Evolutionary conservation across 2,113 vertebrate species (phyloP).

Genomic region (Strix uralensis): DNA sequence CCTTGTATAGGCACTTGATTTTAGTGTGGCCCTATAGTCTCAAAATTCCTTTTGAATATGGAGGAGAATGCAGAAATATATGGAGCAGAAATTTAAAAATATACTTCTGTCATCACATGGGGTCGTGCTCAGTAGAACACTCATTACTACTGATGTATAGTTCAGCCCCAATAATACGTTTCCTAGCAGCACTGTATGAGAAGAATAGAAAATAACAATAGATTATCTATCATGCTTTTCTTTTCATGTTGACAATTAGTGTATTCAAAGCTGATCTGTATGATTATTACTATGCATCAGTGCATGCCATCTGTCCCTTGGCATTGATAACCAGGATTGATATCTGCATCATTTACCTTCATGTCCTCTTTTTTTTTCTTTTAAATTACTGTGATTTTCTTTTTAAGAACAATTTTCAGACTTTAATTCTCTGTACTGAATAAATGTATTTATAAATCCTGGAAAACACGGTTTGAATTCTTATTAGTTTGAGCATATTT

Average conservation of each 20-base stretch:
- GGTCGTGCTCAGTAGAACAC: background rate
- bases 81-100: background rate
- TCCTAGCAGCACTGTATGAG: background rate
- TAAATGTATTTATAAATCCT: background rate
- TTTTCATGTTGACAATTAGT: background rate
- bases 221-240: background rate
- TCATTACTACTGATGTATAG: fast-evolving
- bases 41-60: background rate
- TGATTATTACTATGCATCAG: background rate
- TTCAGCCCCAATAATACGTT: background rate
- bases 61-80: background rate
- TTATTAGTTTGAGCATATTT: background rate
- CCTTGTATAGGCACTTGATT: background rate
- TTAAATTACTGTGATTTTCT: background rate
- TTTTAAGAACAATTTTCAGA: background rate
- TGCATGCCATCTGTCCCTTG: background rate
- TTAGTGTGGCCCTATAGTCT: background rate
- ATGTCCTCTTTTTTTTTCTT: background rate
- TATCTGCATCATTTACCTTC: background rate
- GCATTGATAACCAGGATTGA: background rate
- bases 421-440: background rate
- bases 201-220: background rate
- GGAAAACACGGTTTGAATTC: background rate
- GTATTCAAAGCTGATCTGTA: background rate
- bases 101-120: fast-evolving